phyloP scores from a whole-genome alignment of 1,140 invertebrate species.

The Bilobella aurantiaca region DNA sequence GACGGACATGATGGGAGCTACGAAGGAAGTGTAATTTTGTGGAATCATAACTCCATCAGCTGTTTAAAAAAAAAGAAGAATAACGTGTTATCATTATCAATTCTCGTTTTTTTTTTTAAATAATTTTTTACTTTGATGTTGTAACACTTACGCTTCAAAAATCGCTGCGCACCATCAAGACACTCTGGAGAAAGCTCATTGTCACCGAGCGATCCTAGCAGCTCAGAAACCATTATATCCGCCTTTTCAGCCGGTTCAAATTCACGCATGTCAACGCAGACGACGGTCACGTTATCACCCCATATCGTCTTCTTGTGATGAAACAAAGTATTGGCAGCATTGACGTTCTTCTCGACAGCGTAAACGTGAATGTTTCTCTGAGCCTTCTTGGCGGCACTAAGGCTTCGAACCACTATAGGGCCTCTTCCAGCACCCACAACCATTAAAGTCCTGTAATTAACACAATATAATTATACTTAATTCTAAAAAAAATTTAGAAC shows the following conservation, averaged over 20 bases:
- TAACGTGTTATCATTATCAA: no score
- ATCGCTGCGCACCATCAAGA: conserved; percentile 82
- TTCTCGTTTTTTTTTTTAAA: no score
- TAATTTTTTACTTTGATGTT: conserved; percentile 13
- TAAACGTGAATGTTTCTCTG: conserved; percentile 62
- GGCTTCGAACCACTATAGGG: conserved; percentile 71
- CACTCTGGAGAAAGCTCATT: conserved; percentile 99
- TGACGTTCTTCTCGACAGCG: conserved; percentile 96
- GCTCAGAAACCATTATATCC: conserved; percentile 92
- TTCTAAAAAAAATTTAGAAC: no score
- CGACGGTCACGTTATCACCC: conserved; percentile 61
- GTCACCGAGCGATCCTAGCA: conserved; percentile 95
- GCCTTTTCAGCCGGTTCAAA: conserved; percentile 69
- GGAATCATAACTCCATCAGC: conserved; percentile 88
- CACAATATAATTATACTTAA: not conserved
- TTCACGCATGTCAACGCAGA: conserved; percentile 83
- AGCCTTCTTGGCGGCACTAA: conserved; percentile 65
- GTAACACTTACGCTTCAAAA: conserved; percentile 59
- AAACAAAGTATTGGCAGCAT: conserved; percentile 80
- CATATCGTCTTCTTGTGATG: conserved; percentile 71
- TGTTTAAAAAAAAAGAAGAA: conserved; percentile 38
- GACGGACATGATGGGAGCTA: conserved; percentile 71
- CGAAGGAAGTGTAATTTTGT: conserved; percentile 75
- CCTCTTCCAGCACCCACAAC: conserved; percentile 92
- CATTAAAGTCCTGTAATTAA: conserved; percentile 70